phyloP scores from a whole-genome alignment of 2,113 vertebrate species.

The Tragelaphus strepsiceros region DNA sequence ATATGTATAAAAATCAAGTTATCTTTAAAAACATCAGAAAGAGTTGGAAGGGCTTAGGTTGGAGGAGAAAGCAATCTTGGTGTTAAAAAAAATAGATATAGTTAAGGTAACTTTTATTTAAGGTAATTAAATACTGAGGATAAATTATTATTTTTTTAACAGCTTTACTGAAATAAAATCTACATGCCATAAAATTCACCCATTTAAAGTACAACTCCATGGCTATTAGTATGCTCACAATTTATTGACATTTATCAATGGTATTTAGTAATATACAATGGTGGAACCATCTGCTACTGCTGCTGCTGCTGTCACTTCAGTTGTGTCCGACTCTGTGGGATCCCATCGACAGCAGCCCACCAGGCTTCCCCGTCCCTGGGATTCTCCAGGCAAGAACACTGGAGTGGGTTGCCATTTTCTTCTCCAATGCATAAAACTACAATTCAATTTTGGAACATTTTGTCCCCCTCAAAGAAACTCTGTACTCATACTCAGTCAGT shows the following conservation, averaged over 20 bases:
- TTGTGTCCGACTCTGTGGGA: neutral
- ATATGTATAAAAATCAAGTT: neutral
- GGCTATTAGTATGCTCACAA: neutral
- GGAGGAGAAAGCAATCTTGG: neutral
- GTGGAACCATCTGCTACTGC: neutral
- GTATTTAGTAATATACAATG: neutral
- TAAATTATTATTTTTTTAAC: neutral
- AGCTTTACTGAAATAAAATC: conserved; percentile 20
- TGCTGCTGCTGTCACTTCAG: neutral
- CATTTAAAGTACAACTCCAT: neutral
- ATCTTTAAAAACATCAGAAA: conserved; percentile 14
- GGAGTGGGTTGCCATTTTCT: neutral
- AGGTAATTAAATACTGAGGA: conserved; percentile 1
- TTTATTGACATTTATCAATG: neutral
- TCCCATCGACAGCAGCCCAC: neutral
- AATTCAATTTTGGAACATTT: conserved; percentile 14
- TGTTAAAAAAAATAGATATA: neutral
- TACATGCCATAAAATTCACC: neutral
- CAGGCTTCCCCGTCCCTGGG: neutral
- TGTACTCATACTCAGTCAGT: neutral
- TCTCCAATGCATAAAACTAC: neutral
- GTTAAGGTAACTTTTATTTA: conserved; percentile 6
- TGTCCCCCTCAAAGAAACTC: neutral
- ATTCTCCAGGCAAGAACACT: neutral
- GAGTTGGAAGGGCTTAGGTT: neutral